A percentile compares a stretch with the other conserved stretches of the same genome.
phyloP scores from a whole-genome alignment of 2,797 vertebrate genomes.

The Discoglossus pictus region DNA sequence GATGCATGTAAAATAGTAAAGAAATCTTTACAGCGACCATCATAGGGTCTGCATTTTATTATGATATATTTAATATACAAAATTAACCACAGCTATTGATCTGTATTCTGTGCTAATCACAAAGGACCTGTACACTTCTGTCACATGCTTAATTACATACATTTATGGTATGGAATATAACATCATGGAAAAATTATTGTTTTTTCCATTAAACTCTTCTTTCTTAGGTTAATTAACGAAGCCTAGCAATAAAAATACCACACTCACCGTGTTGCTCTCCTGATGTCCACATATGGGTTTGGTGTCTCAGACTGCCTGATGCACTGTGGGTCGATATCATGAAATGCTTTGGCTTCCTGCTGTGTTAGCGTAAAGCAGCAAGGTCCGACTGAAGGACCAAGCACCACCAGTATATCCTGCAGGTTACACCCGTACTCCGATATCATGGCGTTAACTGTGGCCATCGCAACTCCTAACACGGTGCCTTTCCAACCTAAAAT shows the following conservation, averaged over 20 bases:
- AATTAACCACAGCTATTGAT: too few relatives aligned
- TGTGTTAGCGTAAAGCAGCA: slow-evolving; percentile 85
- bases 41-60: too few relatives aligned
- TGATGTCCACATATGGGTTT: slow-evolving; percentile 79
- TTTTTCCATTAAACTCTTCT: too few relatives aligned
- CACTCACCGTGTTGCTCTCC: slow-evolving; percentile 84
- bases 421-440: slow-evolving; percentile 73
- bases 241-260: slow-evolving; percentile 20
- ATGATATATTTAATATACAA: too few relatives aligned
- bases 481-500: slow-evolving; percentile 89
- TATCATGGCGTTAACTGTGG: slow-evolving; percentile 84
- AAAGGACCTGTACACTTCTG: too few relatives aligned
- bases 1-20: too few relatives aligned
- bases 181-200: too few relatives aligned
- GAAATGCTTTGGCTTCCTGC: slow-evolving; percentile 74
- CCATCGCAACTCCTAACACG: slow-evolving; percentile 83
- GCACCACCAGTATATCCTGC: slow-evolving; percentile 77
- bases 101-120: too few relatives aligned
- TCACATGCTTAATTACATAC: too few relatives aligned
- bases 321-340: slow-evolving; percentile 78
- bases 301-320: slow-evolving; percentile 70
- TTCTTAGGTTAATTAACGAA: too few relatives aligned
- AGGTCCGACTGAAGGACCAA: slow-evolving; percentile 87
- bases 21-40: too few relatives aligned
- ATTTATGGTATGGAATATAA: too few relatives aligned